Conservation (phyloP, 2,797 vertebrate genomes). For the Pseudotriccus pelzelni region DNA sequence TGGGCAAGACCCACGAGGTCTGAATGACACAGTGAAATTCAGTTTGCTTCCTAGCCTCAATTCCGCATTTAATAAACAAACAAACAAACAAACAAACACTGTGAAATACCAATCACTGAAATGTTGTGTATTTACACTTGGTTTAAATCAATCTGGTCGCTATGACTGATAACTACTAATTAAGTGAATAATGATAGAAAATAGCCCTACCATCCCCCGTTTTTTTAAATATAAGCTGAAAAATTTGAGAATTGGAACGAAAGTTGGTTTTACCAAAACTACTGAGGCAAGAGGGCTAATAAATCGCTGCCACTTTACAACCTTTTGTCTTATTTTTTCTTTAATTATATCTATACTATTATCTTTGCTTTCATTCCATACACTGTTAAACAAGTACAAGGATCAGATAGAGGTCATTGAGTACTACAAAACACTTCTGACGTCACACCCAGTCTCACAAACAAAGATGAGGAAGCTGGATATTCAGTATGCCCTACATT, state of each 20-base stretch:
- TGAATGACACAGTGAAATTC: not conserved
- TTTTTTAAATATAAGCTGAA: not conserved
- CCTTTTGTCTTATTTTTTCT: not conserved
- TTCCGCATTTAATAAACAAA: not conserved
- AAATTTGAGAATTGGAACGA: not conserved
- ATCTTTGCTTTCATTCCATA: not conserved
- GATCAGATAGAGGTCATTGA: not conserved
- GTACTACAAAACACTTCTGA: not conserved
- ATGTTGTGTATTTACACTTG: not conserved
- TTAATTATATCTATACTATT: not conserved
- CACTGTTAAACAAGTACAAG: not conserved
- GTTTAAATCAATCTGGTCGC: not conserved
- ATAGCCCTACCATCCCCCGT: not conserved
- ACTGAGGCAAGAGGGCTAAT: not conserved
- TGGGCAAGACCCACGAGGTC: fast-evolving
- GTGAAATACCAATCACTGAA: not conserved
- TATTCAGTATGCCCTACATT: not conserved
- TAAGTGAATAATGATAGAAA: not conserved
- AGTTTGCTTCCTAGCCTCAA: not conserved
- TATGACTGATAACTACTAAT: not conserved
- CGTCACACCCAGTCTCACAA: not conserved
- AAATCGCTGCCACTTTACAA: not conserved
- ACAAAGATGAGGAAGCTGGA: not conserved
- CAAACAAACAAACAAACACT: not conserved
- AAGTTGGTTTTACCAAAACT: not conserved